Evolutionary conservation across 2,113 vertebrate species (phyloP), one percentile per base, ranked within the genome.

Genomic region (Brachypteracias leptosomus): DNA sequence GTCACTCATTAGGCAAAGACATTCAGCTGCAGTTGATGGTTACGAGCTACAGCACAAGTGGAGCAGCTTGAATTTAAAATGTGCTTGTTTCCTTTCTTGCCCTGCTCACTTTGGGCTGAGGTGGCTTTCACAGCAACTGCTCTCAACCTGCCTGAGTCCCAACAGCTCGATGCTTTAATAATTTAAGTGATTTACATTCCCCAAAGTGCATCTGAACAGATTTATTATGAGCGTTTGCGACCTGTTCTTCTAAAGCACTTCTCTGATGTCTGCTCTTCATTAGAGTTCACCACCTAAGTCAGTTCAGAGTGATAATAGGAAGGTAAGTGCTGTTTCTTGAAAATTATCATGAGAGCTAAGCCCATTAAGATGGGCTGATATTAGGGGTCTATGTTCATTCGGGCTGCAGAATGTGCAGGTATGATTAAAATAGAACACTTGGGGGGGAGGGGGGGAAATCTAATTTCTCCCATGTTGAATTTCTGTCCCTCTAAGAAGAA

Each of bases 131-230:
- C 29, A 74, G 54, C 72, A 95, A 29, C 78, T 73, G 78, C 52
- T 92, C 67, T 90, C 87, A 92, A 88, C 90, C 95, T 97, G 91
- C 90, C 57, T 0, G 4, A 93, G 81, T 96, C 95, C 88, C 54
- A 66, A 35, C 90, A 97, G 93, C 82, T 90, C 33, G 2, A 91
- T 72, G 67, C 93, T 92, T 97, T 88, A 98, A 98, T 98, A 97
- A 98, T 98, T 97, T 89, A 98, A 81, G 73, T 70, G 85, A 75
- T 98, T 97, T 97, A 89, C 87, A 54, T 85, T 95, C 87, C 93
- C 92, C 80, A 82, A 96, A 97, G 90, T 87, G 84, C 81, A 91
- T 67, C 83, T 25, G 38, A 92, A 35, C n/a, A 77, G 85, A 81
- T 92, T 97, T 94, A 90, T 96, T 95, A 91, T 62, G 63, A 89